Evolutionary conservation across 1,140 invertebrate genomes (phyloP).

Genomic region (Amyelois transitella): DNA sequence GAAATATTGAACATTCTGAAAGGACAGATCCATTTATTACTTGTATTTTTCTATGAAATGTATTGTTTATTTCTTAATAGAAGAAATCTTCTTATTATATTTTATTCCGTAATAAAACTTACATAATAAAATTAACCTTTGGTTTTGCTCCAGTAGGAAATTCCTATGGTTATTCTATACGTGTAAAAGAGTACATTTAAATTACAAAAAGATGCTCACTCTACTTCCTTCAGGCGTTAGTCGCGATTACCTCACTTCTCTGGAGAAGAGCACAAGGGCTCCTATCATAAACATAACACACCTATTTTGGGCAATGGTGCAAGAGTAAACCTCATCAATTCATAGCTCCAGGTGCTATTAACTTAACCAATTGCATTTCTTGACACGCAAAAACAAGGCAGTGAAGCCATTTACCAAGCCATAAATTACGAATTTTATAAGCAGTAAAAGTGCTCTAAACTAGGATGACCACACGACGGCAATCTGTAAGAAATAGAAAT

Average conservation of each 20-base stretch:
- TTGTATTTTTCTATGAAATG: background rate
- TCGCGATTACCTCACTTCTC: too few species aligned
- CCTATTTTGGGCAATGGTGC: too few species aligned
- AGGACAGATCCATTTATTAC: background rate
- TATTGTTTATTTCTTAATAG: background rate
- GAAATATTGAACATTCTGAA: background rate
- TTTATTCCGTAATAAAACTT: background rate
- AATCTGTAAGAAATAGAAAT: too few species aligned
- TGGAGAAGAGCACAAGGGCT: too few species aligned
- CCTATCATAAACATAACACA: too few species aligned
- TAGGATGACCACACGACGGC: background rate
- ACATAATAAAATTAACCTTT: too few species aligned
- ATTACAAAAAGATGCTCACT: too few species aligned
- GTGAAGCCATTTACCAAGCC: background rate
- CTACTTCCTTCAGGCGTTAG: too few species aligned
- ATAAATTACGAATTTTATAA: background rate
- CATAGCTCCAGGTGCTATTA: background rate
- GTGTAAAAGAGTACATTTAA: too few species aligned
- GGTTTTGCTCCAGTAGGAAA: too few species aligned
- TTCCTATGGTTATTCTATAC: too few species aligned
- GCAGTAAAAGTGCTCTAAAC: background rate
- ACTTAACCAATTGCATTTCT: background rate
- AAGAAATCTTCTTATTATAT: background rate
- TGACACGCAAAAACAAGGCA: background rate
- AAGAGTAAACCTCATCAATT: too few species aligned